Base-by-base conservation (phyloP, 1,140 invertebrate genomes). In the Lordiphosa collinella region DNA sequence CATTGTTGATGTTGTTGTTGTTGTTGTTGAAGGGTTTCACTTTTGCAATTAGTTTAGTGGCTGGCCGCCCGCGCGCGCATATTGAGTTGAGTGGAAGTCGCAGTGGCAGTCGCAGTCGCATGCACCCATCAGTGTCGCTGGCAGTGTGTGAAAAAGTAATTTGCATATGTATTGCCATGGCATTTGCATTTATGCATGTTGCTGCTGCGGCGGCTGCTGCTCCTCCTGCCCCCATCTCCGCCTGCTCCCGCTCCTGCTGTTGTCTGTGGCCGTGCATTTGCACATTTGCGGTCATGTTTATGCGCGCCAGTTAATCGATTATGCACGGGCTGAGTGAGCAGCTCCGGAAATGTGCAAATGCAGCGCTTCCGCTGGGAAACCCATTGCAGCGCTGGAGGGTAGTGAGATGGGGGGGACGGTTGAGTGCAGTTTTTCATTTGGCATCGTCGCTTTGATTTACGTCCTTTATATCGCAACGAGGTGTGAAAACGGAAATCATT, bases 271-370 rank as follows among this genome's bases (percentile, higher is more conserved):
- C 9, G 29, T 22, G 54, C 60, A 82, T 80, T 82, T 80, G 76
- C 75, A 82, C 76, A 80, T 80, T 80, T 80, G 78, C 75, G 75
- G 75, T 82, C 75, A 82, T 80, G 75, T 80, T 80, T 80, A 80
- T 80, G 75, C 70, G 76, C 65, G 58, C 76, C 71, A 80, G 75
- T 80, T 80, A 80, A 80, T 80, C 75, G 75, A 80, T 80, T 80
- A 80, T 80, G 76, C 75, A 75, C 68, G 71, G 75, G 65, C 76
- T 75, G 75, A 80, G 66, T 80, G 75, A 80, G 64, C 75, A 80
- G 78, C 62, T 61, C 71, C 70, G 75, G 75, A 80, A 80, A 80
- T 82, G 75, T 82, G 75, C 75, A 82, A 80, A 80, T 82, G 75
- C 71, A 62, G 75, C 61, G 73, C 65, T 70, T 80, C 75, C 75